Base-by-base conservation (phyloP, 2,888 invertebrate genomes). In the Archips xylosteana region DNA sequence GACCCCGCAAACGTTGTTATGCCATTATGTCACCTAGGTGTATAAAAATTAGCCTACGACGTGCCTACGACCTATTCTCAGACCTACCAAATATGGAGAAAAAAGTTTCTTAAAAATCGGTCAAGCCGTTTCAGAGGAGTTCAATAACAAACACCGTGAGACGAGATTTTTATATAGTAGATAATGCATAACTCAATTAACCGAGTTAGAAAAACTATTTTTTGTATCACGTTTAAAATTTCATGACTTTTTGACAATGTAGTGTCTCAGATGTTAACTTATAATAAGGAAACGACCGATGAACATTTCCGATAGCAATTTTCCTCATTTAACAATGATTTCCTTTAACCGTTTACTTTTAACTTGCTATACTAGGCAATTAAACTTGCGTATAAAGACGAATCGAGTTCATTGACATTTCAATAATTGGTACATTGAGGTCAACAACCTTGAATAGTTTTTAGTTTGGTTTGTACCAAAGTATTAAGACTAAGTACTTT, bases 341-440 rank as follows among this genome's bases (percentile, higher is more conserved):
- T 61, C 61, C 61, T 39, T 15, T 15, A 15, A 1, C 23, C 9
- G 49, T 54, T 54, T 23, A 9, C 49, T n/a, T 54, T 51, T 51
- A 1, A 51, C n/a, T 13, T 5, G 15, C 8, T 51, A 15, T 51
- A n/a, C 2, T 51, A 15, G 51, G 6, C 8, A 15, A 51, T 23
- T 51, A 8, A 15, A 13, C 51, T 5, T 8, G 51, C 8, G 0
- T n/a, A 51, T 8, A 15, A 15, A n/a, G 2, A 15, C 8, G 2
- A 39, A 9, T 61, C 1, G 60, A 36, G 36, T 61, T 61, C 60
- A 61, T 61, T 61, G n/a, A 61, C 60, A 49, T 9, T 39, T 9
- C 36, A 1, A n/a, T 5, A n/a, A n/a, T 49, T 3, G 3, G 47
- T 47, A n/a, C 13, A n/a, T 49, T 49, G 2, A 49, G 49, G 49